These are phyloP conservation scores for Macrotis lagotis DNA, from an alignment of 2,113 vertebrate species.

Conservation along the genomic window DNA sequence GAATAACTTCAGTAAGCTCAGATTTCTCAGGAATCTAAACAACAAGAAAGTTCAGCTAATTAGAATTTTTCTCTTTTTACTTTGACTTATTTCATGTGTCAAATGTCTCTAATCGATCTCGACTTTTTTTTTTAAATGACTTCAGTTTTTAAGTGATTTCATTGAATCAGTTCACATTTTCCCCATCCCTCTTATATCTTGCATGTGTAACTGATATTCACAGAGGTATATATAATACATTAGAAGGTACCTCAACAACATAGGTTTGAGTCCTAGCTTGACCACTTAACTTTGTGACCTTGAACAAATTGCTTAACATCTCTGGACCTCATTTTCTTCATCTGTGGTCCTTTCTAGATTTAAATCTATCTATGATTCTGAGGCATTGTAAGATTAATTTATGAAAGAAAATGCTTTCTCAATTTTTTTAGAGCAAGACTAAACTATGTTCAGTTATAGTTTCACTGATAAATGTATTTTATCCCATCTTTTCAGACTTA, in stretches of 20 bases:
- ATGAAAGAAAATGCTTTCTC: background rate
- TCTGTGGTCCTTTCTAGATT: background rate
- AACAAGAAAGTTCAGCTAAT: slow-evolving; percentile 40
- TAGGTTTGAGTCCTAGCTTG: background rate
- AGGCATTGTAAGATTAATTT: slow-evolving; percentile 42
- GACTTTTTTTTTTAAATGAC: background rate
- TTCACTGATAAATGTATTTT: background rate
- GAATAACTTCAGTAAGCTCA: background rate
- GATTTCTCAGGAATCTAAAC: slow-evolving; percentile 17
- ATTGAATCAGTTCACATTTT: background rate
- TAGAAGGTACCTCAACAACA: background rate
- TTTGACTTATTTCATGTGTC: background rate
- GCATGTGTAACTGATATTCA: background rate
- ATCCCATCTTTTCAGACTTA: background rate
- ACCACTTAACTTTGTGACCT: background rate
- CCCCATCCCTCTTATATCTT: background rate
- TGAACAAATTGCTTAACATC: background rate
- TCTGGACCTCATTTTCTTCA: background rate
- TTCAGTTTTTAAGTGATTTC: slow-evolving; percentile 21
- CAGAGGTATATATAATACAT: background rate
- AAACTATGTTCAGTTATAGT: background rate
- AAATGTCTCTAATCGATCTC: background rate
- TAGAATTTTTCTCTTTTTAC: slow-evolving; percentile 23
- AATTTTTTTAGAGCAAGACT: background rate
- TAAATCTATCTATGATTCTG: background rate